phyloP scores from a whole-genome alignment of 2,888 invertebrate species.

The Ptilodon capucinus region DNA sequence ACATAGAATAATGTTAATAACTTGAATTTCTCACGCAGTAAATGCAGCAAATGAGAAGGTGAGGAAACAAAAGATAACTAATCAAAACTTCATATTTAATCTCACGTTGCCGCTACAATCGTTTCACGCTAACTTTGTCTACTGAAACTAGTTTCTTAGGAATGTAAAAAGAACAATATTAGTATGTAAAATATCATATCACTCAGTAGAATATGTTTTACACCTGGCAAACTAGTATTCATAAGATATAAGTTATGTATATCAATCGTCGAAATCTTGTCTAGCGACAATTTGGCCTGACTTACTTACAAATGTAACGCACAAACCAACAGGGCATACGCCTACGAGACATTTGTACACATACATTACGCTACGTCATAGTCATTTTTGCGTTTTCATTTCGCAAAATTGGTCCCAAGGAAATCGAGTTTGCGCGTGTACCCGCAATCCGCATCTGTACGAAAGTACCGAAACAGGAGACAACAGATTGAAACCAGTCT shows the following conservation, averaged over 20 bases:
- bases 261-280: constrained; percentile 4
- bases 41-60: constrained; percentile 49
- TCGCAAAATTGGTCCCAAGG: constrained; percentile 50
- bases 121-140: constrained; percentile 60
- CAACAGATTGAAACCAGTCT: constrained; percentile 72
- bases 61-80: constrained; percentile 48
- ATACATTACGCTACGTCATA: constrained; percentile 34
- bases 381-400: constrained; percentile 61
- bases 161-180: constrained; percentile 4
- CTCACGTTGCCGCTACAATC: constrained; percentile 49
- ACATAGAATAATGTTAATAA: not conserved
- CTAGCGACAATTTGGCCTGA: constrained; percentile 31
- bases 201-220: too few species aligned
- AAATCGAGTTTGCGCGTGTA: constrained; percentile 68
- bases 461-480: constrained; percentile 65
- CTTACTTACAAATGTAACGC: constrained; percentile 16
- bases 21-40: constrained; percentile 21
- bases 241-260: too few species aligned
- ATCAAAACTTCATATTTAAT: constrained; percentile 67
- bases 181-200: too few species aligned
- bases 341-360: constrained; percentile 20
- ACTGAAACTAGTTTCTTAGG: constrained; percentile 34
- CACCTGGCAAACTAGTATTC: too few species aligned
- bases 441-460: constrained; percentile 70
- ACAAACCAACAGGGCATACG: constrained; percentile 7